phyloP scores from a whole-genome alignment of 2,797 vertebrate genomes.

The Petrocephalus schoutedeni region DNA sequence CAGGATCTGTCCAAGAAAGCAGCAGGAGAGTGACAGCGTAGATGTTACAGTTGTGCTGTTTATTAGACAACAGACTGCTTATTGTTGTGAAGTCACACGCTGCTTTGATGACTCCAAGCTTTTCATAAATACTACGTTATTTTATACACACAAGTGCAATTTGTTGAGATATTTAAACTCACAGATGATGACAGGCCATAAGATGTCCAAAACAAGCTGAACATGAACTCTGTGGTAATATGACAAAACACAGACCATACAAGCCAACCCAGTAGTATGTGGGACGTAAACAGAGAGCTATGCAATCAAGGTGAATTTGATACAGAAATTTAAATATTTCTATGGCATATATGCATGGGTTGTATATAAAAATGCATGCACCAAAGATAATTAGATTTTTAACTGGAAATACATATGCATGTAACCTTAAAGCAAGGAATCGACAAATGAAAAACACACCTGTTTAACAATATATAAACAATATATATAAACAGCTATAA shows the following conservation, averaged over 20 bases:
- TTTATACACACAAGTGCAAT: neutral
- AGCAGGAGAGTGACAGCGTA: neutral
- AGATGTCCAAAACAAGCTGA: neutral
- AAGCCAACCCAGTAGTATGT: neutral
- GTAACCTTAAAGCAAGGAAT: neutral
- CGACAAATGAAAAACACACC: neutral
- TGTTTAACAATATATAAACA: too few species aligned
- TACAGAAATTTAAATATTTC: neutral
- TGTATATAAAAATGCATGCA: neutral
- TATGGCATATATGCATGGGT: neutral
- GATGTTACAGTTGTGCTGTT: neutral
- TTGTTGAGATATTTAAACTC: neutral
- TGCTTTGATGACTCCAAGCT: neutral
- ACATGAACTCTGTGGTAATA: neutral
- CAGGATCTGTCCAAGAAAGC: too few species aligned
- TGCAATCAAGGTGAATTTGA: neutral
- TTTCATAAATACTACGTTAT: neutral
- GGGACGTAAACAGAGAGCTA: neutral
- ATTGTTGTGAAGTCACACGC: neutral
- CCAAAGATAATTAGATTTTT: neutral
- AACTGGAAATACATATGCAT: neutral
- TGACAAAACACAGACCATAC: neutral
- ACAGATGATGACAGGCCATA: neutral
- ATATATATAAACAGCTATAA: too few species aligned
- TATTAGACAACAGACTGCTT: neutral